Percentiles rank a stretch among this genome's conserved stretches.
Conservation (phyloP, 2,888 invertebrate species). For the Smittia aterrima region DNA sequence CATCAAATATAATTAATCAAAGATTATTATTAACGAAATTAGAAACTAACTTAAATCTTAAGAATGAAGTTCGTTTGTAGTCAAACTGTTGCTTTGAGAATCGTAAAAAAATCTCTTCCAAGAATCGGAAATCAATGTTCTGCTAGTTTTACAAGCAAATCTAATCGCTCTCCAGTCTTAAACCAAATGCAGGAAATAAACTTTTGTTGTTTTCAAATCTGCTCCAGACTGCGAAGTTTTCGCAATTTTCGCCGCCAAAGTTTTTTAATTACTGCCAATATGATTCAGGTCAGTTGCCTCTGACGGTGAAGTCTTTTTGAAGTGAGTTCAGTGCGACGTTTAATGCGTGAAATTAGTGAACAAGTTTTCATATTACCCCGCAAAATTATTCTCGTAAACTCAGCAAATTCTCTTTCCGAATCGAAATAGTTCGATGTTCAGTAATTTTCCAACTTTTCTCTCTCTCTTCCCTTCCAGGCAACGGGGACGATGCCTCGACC, state of each 20-base stretch:
- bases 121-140: too few relatives aligned
- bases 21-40: too few relatives aligned
- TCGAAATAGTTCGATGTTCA: conserved; percentile 52
- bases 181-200: neutral
- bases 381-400: neutral
- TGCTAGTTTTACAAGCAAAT: too few relatives aligned
- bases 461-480: conserved; percentile 46
- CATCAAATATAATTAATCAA: too few relatives aligned
- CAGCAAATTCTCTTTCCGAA: conserved; percentile 44
- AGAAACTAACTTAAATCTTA: too few relatives aligned
- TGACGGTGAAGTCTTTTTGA: neutral
- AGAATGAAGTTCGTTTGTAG: too few relatives aligned
- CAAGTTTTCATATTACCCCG: neutral
- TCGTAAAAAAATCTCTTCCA: too few relatives aligned
- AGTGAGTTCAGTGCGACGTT: neutral
- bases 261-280: neutral
- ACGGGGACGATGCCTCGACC: conserved; percentile 60
- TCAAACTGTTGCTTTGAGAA: too few relatives aligned
- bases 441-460: neutral
- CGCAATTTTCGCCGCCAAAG: neutral
- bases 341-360: conserved; percentile 3
- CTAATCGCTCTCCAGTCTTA: too few relatives aligned
- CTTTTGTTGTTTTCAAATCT: neutral
- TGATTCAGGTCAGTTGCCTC: neutral
- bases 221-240: neutral